Percentiles rank a stretch among this genome's conserved stretches.
phyloP scores from a whole-genome alignment of 2,113 vertebrate genomes.

The Ellobius talpinus region DNA sequence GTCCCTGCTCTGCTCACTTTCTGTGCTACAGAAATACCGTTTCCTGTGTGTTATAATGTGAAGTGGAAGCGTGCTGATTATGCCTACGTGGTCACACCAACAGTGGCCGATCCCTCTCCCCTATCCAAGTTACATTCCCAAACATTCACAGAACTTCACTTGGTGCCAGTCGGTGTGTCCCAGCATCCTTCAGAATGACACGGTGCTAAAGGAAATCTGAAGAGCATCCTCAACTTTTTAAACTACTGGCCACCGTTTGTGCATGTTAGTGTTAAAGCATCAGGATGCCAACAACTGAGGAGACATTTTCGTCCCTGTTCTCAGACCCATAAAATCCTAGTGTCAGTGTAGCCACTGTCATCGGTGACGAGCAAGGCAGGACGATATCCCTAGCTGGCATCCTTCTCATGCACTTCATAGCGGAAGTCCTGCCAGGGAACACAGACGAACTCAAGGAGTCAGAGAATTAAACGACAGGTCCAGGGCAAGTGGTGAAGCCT shows the following conservation, averaged over 20 bases:
- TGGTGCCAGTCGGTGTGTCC: not conserved
- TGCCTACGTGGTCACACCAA: too few relatives aligned
- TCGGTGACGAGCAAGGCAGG: not conserved
- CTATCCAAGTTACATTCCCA: not conserved
- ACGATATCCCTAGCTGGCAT: not conserved
- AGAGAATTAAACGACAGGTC: not conserved
- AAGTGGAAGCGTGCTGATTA: not conserved
- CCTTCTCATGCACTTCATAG: not conserved
- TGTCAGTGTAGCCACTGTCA: not conserved
- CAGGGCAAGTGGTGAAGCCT: too few relatives aligned
- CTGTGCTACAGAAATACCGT: not conserved
- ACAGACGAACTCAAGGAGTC: not conserved
- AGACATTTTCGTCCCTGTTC: not conserved
- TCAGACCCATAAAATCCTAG: not conserved
- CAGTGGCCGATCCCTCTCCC: not conserved
- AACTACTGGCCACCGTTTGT: not conserved
- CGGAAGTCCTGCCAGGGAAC: not conserved
- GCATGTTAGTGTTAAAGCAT: not conserved
- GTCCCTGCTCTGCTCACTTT: not conserved
- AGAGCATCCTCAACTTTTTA: not conserved
- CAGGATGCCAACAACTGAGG: not conserved
- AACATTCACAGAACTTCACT: not conserved
- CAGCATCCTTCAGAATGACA: constrained; percentile 18
- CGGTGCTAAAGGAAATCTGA: not conserved
- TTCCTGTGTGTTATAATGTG: not conserved